Conservation (phyloP, 1,140 invertebrate genomes). For the Cotesia vestalis region DNA sequence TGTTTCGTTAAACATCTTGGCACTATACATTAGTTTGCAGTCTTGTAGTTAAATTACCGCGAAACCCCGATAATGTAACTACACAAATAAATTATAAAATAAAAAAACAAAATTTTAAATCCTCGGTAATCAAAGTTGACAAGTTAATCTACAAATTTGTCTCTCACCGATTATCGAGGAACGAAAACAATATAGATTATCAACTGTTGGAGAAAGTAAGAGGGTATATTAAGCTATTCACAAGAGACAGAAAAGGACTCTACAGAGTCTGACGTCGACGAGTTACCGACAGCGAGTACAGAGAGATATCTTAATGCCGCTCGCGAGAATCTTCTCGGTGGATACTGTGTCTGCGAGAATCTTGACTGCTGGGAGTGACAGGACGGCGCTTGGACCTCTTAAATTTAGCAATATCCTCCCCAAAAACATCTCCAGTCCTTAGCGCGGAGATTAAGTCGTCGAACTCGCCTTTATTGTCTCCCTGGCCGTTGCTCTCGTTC, state of each 20-base stretch:
- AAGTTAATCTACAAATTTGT: too few relatives aligned
- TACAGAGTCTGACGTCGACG: neutral
- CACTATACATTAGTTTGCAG: neutral
- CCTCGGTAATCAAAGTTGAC: too few relatives aligned
- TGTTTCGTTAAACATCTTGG: neutral
- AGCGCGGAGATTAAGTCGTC: slow-evolving; percentile 96
- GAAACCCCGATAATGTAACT: too few relatives aligned
- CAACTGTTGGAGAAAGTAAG: too few relatives aligned
- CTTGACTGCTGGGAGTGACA: slow-evolving; percentile 69
- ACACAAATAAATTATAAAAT: too few relatives aligned
- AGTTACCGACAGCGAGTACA: neutral
- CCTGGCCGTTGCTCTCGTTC: slow-evolving; percentile 68
- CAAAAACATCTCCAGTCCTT: slow-evolving; percentile 95
- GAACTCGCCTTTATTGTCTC: slow-evolving; percentile 86
- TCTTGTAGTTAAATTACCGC: neutral
- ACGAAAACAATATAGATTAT: too few relatives aligned
- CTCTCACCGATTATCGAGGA: too few relatives aligned
- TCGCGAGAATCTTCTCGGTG: slow-evolving; percentile 78
- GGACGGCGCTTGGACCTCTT: slow-evolving; percentile 78
- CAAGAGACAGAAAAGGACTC: too few relatives aligned
- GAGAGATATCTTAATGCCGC: slow-evolving; percentile 56
- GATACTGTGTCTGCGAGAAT: slow-evolving; percentile 70
- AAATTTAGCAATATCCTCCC: slow-evolving; percentile 94
- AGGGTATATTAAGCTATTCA: too few relatives aligned
- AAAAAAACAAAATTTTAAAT: too few relatives aligned